A percentile compares a stretch with the other conserved stretches of the same genome.
phyloP scores from a whole-genome alignment of 2,113 vertebrate genomes.

The Apteryx mantelli region DNA sequence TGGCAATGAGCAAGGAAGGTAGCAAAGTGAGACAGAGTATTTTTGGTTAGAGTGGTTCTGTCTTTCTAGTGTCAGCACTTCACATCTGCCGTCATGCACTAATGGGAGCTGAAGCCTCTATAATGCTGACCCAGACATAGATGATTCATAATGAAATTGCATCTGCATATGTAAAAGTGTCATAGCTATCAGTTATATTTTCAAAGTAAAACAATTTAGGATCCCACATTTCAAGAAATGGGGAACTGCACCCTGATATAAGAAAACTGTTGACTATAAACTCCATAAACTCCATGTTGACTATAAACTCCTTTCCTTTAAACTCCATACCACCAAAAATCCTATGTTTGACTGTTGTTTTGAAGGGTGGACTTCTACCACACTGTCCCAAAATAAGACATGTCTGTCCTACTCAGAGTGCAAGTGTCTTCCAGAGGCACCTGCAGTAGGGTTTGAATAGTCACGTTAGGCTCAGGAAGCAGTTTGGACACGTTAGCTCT shows the following conservation, averaged over 20 bases:
- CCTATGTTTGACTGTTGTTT: not conserved
- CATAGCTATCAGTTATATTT: not conserved
- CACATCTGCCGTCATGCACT: conserved; percentile 9
- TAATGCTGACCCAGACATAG: conserved; percentile 41
- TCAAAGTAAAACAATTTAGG: not conserved
- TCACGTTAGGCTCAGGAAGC: not conserved
- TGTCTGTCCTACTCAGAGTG: not conserved
- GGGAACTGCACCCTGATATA: not conserved
- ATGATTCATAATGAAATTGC: not conserved
- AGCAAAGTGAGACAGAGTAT: not conserved
- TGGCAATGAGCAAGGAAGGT: not conserved
- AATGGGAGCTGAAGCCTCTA: conserved; percentile 10
- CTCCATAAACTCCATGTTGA: too few relatives aligned
- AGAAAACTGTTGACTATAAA: not conserved
- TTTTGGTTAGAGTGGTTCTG: not conserved
- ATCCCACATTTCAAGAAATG: not conserved
- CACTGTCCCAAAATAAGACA: not conserved
- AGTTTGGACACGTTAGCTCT: not conserved
- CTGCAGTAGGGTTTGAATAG: not conserved
- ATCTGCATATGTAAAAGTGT: conserved; percentile 17
- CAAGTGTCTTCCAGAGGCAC: not conserved
- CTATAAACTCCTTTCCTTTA: not conserved
- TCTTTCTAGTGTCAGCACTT: conserved; percentile 4
- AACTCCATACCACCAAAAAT: not conserved
- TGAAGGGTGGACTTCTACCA: not conserved